Conservation (phyloP, 2,113 vertebrate species). For the Hiodon tergisus region DNA sequence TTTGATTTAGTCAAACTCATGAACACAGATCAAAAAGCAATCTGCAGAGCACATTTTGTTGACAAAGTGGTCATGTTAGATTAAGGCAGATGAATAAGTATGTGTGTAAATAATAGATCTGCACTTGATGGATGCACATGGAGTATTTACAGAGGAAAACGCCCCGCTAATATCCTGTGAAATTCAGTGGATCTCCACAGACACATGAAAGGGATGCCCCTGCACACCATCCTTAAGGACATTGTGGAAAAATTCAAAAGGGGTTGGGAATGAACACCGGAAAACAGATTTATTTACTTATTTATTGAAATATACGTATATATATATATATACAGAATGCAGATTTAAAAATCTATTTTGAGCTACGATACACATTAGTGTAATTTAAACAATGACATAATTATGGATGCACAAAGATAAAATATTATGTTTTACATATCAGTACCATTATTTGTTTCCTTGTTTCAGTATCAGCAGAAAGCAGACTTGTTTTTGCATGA, state of each 20-base stretch:
- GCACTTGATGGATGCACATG: not conserved
- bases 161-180: not conserved
- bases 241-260: not conserved
- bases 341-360: not conserved
- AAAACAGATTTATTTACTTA: not conserved
- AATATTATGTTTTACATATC: too few species aligned
- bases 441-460: not conserved
- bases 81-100: conserved; percentile 25
- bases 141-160: conserved; percentile 16
- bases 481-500: not conserved
- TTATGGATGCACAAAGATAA: not conserved
- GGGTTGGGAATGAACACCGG: not conserved
- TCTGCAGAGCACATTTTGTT: conserved; percentile 23
- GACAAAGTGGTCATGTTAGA: conserved; percentile 23
- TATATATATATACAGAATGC: not conserved
- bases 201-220: not conserved
- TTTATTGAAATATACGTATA: not conserved
- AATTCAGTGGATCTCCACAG: not conserved
- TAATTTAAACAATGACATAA: not conserved
- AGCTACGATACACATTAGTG: not conserved
- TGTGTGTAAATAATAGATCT: conserved; percentile 25
- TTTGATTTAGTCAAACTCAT: conserved; percentile 3
- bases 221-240: not conserved
- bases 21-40: conserved; percentile 26
- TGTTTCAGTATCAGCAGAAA: conserved; percentile 15